Conservation (phyloP, 2,888 invertebrate genomes). For the Polydrusus cervinus region DNA sequence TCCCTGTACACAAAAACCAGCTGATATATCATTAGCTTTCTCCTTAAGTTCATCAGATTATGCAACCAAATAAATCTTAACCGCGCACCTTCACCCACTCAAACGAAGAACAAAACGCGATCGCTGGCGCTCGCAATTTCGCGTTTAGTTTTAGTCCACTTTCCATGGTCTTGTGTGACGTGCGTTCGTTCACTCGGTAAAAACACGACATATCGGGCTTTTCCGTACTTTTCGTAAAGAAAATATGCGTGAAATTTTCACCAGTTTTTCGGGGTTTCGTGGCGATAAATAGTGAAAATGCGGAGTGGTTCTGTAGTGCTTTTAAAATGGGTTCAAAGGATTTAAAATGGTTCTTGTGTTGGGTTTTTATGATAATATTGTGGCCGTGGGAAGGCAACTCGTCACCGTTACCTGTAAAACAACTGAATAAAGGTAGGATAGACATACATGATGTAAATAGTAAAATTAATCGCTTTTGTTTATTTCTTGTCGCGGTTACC, state of each 20-base stretch:
- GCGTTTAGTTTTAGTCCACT: constrained; percentile 36
- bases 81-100: constrained; percentile 18
- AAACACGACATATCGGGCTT: constrained; percentile 13
- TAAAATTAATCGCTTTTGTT: neutral
- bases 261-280: constrained; percentile 26
- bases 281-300: constrained; percentile 42
- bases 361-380: constrained; percentile 45
- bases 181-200: constrained; percentile 3
- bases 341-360: constrained; percentile 42
- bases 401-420: constrained; percentile 54
- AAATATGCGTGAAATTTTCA: constrained; percentile 40
- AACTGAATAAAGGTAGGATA: constrained; percentile 45
- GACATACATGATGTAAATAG: neutral
- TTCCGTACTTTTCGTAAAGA: constrained; percentile 29
- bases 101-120: constrained; percentile 17
- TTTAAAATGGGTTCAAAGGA: constrained; percentile 42
- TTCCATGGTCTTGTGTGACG: constrained; percentile 30
- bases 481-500: no score
- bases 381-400: constrained; percentile 52
- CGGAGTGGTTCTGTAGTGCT: constrained; percentile 35
- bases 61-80: neutral
- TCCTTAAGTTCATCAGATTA: constrained; percentile 21
- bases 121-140: constrained; percentile 29
- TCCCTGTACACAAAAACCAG: no score
- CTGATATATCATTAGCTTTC: neutral